Evolutionary conservation across 2,888 invertebrate species (phyloP).

Genomic region (Tyria jacobaeae): DNA sequence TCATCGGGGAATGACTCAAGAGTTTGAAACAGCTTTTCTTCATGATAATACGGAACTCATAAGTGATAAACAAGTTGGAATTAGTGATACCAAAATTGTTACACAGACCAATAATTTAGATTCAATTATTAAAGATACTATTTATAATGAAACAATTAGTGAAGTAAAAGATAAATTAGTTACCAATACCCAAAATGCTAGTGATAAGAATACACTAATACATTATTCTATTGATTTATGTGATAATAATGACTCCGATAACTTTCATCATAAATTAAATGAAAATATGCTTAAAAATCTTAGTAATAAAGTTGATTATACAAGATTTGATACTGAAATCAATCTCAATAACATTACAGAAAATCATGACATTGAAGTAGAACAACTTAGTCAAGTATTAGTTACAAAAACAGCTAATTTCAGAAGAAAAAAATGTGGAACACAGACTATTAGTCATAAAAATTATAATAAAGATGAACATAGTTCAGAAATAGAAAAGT

Average conservation of each 20-base stretch:
- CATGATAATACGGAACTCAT: constrained; percentile 21
- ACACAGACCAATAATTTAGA: background rate
- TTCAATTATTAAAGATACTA: background rate
- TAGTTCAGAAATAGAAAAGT: constrained; percentile 9
- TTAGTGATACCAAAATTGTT: background rate
- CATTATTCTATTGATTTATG: background rate
- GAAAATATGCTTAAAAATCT: background rate
- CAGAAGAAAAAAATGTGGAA: background rate
- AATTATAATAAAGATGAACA: constrained; percentile 6
- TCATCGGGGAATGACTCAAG: constrained; percentile 64
- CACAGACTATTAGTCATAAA: constrained; percentile 3
- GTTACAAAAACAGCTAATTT: constrained; percentile 1
- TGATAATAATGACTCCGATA: background rate
- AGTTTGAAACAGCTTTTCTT: constrained; percentile 60
- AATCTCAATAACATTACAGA: background rate
- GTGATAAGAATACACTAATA: background rate
- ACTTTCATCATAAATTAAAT: background rate
- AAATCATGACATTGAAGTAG: background rate
- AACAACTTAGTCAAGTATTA: constrained; percentile 17
- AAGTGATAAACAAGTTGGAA: constrained; percentile 9
- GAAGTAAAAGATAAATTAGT: background rate
- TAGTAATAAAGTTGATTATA: background rate
- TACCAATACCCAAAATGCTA: background rate
- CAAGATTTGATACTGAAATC: background rate
- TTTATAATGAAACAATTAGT: constrained; percentile 1